phyloP scores from a whole-genome alignment of 2,797 vertebrate species.

The Parauchenoglanis ngamensis region DNA sequence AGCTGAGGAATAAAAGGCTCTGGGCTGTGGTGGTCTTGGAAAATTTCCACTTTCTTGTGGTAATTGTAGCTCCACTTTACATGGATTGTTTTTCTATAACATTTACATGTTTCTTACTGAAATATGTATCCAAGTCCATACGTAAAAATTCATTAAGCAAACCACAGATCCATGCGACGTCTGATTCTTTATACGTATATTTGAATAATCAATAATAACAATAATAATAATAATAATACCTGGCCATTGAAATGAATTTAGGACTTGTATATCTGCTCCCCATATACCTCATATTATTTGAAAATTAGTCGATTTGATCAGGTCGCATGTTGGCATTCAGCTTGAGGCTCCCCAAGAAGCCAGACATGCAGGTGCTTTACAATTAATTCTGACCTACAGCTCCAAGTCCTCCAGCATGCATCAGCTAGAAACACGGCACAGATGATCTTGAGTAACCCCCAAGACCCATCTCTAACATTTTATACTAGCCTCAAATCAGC shows the following conservation, averaged over 20 bases:
- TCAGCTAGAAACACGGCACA: not conserved
- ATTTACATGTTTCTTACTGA: not conserved
- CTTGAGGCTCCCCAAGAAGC: not conserved
- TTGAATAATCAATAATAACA: no score
- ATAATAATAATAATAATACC: not conserved
- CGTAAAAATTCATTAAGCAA: not conserved
- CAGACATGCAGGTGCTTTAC: slow-evolving; percentile 17
- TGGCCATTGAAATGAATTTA: not conserved
- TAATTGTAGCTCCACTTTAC: not conserved
- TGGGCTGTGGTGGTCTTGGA: not conserved
- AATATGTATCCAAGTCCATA: not conserved
- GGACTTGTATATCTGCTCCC: not conserved
- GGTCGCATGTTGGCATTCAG: not conserved
- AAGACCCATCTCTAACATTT: not conserved
- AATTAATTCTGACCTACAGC: slow-evolving; percentile 32
- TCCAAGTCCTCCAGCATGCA: not conserved
- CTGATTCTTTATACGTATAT: no score
- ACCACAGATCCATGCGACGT: no score
- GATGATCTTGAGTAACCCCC: not conserved
- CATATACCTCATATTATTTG: not conserved
- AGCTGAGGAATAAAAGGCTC: not conserved
- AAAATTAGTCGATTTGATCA: slow-evolving; percentile 12
- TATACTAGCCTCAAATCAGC: not conserved
- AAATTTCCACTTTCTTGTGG: not conserved
- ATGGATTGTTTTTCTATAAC: not conserved